phyloP scores from a whole-genome alignment of 2,113 vertebrate genomes.

The Damaliscus lunatus region DNA sequence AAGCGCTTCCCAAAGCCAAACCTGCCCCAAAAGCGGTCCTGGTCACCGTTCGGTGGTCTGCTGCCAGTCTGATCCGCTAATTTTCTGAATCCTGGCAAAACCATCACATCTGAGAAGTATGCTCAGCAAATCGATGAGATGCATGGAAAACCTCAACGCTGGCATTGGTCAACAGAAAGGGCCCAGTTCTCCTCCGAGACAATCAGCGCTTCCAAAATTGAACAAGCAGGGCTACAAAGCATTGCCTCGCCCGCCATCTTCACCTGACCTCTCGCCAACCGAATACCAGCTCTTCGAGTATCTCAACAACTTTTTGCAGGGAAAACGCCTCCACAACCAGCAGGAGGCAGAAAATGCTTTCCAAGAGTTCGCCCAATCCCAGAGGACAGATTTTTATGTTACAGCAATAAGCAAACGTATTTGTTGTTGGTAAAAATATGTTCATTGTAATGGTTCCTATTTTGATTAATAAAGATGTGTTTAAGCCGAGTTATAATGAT shows the following conservation, averaged over 20 bases:
- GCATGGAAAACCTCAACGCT: fast-evolving
- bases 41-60: background rate
- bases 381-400: background rate
- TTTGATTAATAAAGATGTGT: background rate
- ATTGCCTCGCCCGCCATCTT: background rate
- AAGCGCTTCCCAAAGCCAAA: background rate
- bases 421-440: background rate
- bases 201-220: fast-evolving
- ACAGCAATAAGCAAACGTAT: background rate
- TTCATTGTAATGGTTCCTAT: background rate
- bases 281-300: background rate
- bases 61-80: background rate
- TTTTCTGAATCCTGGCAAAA: background rate
- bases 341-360: background rate
- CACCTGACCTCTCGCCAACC: background rate
- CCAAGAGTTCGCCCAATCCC: background rate
- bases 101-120: background rate
- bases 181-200: background rate
- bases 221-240: background rate
- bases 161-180: background rate
- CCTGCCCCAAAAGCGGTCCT: background rate
- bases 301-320: background rate
- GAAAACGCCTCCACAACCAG: background rate
- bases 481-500: background rate
- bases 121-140: background rate